phyloP scores from a whole-genome alignment of 2,113 vertebrate species.

The Neoarius graeffei region DNA sequence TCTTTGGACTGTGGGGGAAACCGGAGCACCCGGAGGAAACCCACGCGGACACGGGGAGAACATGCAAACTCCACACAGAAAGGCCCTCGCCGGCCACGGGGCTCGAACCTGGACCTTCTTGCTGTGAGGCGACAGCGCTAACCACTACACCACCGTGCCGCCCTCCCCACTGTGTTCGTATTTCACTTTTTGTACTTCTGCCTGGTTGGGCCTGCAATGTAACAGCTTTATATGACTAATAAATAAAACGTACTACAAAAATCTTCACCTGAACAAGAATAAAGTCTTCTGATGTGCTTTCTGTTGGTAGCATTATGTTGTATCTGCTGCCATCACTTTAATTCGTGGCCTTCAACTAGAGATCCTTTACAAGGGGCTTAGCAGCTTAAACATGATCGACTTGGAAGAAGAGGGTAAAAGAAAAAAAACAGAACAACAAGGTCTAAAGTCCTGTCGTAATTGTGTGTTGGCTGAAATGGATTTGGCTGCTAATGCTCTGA shows the following conservation, averaged over 20 bases:
- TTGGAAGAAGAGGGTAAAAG: constrained; percentile 9
- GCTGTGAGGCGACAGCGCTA: no score
- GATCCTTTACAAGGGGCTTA: constrained; percentile 64
- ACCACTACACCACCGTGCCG: no score
- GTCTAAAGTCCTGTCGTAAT: constrained; percentile 69
- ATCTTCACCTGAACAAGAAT: background rate
- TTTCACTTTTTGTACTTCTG: background rate
- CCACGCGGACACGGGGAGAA: no score
- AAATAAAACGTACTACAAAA: background rate
- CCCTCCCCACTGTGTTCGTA: background rate
- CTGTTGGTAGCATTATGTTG: background rate
- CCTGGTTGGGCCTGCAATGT: background rate
- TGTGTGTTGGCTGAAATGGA: constrained; percentile 74
- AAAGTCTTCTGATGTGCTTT: background rate
- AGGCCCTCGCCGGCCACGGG: no score
- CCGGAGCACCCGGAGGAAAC: no score
- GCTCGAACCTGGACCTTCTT: no score
- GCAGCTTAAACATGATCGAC: constrained; percentile 68
- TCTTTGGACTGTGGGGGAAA: no score
- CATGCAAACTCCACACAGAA: no score
- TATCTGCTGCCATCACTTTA: constrained; percentile 49
- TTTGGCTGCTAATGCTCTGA: constrained; percentile 71
- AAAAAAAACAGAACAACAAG: constrained; percentile 55
- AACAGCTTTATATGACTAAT: background rate
- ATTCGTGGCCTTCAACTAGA: constrained; percentile 64